Percentiles rank a stretch among this genome's conserved stretches.
Conservation (phyloP, 2,797 vertebrate genomes). For the Manis javanica region DNA sequence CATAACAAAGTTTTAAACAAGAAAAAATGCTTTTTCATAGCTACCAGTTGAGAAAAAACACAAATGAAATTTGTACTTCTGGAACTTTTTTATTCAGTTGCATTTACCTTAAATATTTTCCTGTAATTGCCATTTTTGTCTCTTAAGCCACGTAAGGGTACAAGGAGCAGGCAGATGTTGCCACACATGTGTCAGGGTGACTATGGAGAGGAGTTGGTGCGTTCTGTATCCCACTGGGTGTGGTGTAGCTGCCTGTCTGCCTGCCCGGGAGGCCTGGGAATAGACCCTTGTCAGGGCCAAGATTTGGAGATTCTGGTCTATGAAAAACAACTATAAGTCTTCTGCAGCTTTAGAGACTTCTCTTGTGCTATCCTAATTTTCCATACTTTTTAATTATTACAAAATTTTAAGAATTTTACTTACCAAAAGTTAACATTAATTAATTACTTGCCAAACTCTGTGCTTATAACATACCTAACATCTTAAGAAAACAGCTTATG, state of each 20-base stretch:
- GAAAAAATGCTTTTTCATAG: not conserved
- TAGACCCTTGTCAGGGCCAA: not conserved
- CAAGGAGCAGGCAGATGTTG: not conserved
- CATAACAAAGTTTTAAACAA: not conserved
- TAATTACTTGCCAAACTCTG: not conserved
- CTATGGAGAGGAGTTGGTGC: accelerated
- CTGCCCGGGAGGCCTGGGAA: not conserved
- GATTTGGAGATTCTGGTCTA: not conserved
- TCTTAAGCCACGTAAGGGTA: not conserved
- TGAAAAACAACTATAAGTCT: too few relatives aligned
- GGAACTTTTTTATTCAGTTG: too few relatives aligned
- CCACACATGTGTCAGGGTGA: not conserved
- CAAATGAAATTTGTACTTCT: not conserved
- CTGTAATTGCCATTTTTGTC: not conserved
- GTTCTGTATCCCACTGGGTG: accelerated
- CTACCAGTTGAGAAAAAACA: too few relatives aligned
- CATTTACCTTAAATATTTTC: not conserved
- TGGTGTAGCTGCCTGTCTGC: not conserved
- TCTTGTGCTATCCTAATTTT: too few relatives aligned
- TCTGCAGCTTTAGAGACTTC: not conserved
- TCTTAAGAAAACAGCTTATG: not conserved
- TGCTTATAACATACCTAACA: accelerated
- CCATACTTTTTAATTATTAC: too few relatives aligned
- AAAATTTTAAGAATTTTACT: too few relatives aligned
- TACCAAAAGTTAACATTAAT: too few relatives aligned